Evolutionary conservation across 2,888 invertebrate genomes (phyloP).

Genomic region (Xylocampa areola): DNA sequence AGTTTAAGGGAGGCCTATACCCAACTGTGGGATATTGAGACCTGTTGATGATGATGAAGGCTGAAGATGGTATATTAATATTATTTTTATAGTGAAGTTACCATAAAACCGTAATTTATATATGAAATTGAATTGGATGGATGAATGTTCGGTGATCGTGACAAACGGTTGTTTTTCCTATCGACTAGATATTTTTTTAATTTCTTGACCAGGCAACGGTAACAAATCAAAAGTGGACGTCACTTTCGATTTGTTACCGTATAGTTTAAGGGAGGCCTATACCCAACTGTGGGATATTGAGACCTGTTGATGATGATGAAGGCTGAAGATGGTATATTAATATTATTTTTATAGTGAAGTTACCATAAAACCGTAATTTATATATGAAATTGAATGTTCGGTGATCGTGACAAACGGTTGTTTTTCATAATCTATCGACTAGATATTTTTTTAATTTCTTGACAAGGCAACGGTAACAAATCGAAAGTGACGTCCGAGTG

Average conservation of each 20-base stretch:
- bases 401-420: slow-evolving; percentile 36
- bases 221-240: too few species aligned
- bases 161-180: too few species aligned
- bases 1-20: too few species aligned
- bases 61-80: slow-evolving; percentile 2
- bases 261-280: too few species aligned
- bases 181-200: too few species aligned
- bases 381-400: slow-evolving; percentile 26
- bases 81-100: slow-evolving; percentile 20
- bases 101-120: slow-evolving; percentile 27
- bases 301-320: too few species aligned
- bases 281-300: too few species aligned
- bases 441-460: slow-evolving; percentile 46
- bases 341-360: slow-evolving; percentile 18
- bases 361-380: slow-evolving; percentile 30
- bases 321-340: slow-evolving; percentile 2
- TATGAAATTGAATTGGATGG: slow-evolving; percentile 22
- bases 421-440: slow-evolving; percentile 28
- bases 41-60: slow-evolving; percentile 32
- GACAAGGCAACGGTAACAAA: slow-evolving; percentile 41
- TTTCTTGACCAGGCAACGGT: too few species aligned
- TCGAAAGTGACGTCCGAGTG: slow-evolving; percentile 55
- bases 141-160: slow-evolving; percentile 34
- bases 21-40: too few species aligned
- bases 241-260: too few species aligned